Evolutionary conservation across 2,888 invertebrate species (phyloP), one percentile per base, ranked within the genome.

Genomic region (Mythimna ferrago): DNA sequence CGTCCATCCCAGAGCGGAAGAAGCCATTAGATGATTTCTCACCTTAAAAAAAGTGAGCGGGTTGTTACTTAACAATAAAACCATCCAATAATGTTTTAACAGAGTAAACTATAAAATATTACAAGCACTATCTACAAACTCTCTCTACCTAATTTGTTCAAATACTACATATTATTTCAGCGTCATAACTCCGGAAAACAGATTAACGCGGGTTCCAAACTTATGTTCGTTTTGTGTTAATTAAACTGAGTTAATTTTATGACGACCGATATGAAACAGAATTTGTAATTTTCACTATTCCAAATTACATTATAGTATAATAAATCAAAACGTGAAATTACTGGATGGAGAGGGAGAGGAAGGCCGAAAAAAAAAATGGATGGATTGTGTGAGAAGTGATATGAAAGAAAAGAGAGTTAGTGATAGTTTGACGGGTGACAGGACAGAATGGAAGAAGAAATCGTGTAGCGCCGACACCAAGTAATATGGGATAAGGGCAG

Each of bases 191-290:
- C 57, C 48, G 2, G 21, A 35, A 73, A 67, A 69, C 32, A 21
- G 41, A 51, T 69, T 58, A 58, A 68, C 57, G 6, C 68, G 48
- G 14, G 32, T 6, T 6, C 19, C 48, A 32, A 76, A 56, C 48
- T 66, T 56, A 21, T 32, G 38, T 66, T 48, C 2, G 10, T 48
- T 26, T 26, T 2, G 14, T 48, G 66, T 73, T 68, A 58, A 53
- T 53, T 76, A 44, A n/a, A 54, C 26, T 65, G 10, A n/a, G 41
- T 44, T 26, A 1, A 38, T 10, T 67, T 76, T 76, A 66, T 19
- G 54, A 48, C 9, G 7, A 14, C 35, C 19, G 0, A 9, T 66
- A 21, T 32, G n/a, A 21, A 19, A 41, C 6, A 4, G 3, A 35
- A n/a, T 56, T 56, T 56, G 0, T 6, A 56, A n/a, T 1, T 38